phyloP scores from a whole-genome alignment of 2,888 invertebrate genomes.

The Hirudinaria manillensis region DNA sequence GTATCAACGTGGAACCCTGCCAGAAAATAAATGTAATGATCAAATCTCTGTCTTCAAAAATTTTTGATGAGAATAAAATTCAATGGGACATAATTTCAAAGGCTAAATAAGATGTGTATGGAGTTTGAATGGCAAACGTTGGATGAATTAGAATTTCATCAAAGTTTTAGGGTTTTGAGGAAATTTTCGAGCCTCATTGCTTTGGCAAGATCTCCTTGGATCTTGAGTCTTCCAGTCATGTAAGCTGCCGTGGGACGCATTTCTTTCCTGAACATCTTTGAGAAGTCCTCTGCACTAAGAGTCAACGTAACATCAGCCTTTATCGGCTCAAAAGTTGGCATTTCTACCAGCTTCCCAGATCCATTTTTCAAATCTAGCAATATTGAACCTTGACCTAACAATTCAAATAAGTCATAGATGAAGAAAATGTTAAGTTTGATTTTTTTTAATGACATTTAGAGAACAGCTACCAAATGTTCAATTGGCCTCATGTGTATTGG shows the following conservation, averaged over 20 bases:
- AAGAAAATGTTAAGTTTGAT: too few species aligned
- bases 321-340: constrained; percentile 57
- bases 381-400: constrained; percentile 68
- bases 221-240: constrained; percentile 91
- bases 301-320: constrained; percentile 74
- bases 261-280: constrained; percentile 64
- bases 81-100: too few species aligned
- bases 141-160: too few species aligned
- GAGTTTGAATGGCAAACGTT: too few species aligned
- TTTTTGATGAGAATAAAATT: too few species aligned
- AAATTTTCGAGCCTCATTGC: constrained; percentile 80
- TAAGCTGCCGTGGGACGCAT: constrained; percentile 85
- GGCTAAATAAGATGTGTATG: too few species aligned
- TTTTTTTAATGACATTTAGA: too few species aligned
- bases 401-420: constrained; percentile 17
- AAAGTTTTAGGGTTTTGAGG: constrained; percentile 52
- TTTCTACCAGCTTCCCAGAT: constrained; percentile 52
- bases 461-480: too few species aligned
- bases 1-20: too few species aligned
- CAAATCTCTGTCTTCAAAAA: too few species aligned
- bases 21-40: too few species aligned
- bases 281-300: constrained; percentile 65
- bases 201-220: constrained; percentile 81
- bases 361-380: constrained; percentile 84
- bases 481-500: too few species aligned